phyloP scores from a whole-genome alignment of 1,140 invertebrate species.

The Semibalanus balanoides region DNA sequence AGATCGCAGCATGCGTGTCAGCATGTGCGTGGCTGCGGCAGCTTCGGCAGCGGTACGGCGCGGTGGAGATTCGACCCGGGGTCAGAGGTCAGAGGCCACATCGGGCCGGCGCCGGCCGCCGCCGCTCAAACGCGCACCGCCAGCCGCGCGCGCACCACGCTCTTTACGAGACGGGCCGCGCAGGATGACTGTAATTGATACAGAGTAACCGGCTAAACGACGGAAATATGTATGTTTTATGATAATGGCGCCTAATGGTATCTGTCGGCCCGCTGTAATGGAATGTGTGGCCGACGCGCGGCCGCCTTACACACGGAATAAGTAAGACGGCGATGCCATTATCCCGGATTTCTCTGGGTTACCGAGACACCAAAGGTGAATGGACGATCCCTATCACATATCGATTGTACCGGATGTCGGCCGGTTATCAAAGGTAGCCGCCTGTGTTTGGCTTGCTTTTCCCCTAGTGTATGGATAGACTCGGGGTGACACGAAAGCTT shows the following conservation, averaged over 20 bases:
- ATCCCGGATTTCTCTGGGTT: not conserved
- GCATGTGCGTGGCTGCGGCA: no score
- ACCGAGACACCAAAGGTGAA: not conserved
- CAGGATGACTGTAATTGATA: not conserved
- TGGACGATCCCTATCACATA: no score
- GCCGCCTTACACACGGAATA: not conserved
- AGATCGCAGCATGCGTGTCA: no score
- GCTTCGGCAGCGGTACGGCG: no score
- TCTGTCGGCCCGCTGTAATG: not conserved
- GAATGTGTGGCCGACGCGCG: not conserved
- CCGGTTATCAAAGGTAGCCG: no score
- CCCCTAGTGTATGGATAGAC: no score
- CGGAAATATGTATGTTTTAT: not conserved
- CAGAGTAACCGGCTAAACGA: not conserved
- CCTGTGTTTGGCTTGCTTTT: no score
- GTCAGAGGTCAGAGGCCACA: not conserved
- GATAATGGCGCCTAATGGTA: not conserved
- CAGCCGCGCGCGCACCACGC: no score
- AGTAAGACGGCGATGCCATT: not conserved
- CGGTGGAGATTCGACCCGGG: not conserved
- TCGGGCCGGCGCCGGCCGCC: no score
- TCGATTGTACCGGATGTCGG: no score
- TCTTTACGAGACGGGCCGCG: not conserved
- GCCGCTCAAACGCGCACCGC: no score
- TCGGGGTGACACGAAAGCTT: no score